Evolutionary conservation across 2,113 vertebrate genomes (phyloP).

Genomic region (Megaceryle maxima): DNA sequence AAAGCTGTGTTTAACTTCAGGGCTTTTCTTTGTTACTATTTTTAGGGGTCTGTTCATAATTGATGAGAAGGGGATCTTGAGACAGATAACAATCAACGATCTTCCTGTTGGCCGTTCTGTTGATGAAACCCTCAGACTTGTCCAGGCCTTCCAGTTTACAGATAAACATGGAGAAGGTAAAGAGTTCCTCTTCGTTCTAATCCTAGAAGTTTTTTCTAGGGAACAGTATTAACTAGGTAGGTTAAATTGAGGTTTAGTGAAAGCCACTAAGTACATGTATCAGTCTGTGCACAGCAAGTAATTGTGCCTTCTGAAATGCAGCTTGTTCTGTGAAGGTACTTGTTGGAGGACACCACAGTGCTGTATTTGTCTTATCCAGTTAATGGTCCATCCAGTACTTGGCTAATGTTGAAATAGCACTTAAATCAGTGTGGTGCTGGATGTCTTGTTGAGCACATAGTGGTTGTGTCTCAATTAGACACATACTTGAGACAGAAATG

Average conservation of each 20-base stretch:
- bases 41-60: slow-evolving; percentile 95
- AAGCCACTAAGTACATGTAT: not conserved
- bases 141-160: slow-evolving; percentile 98
- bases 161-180: slow-evolving; percentile 97
- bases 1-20: not conserved
- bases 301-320: not conserved
- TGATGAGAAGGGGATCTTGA: slow-evolving; percentile 91
- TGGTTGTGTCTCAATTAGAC: not conserved
- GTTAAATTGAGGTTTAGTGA: not conserved
- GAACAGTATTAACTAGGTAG: not conserved
- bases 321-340: not conserved
- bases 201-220: not conserved
- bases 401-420: not conserved
- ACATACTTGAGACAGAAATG: not conserved
- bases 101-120: slow-evolving; percentile 97
- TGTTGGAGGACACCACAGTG: not conserved
- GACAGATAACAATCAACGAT: slow-evolving; percentile 98
- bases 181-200: not conserved
- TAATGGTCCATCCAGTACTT: not conserved
- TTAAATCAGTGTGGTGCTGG: not conserved
- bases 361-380: not conserved
- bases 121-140: slow-evolving; percentile 92
- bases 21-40: not conserved
- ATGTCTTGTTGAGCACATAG: not conserved
- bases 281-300: not conserved